Evolutionary conservation across 2,888 invertebrate species (phyloP), one percentile per base, ranked within the genome.

Genomic region (Caenorhabditis imperialis): DNA sequence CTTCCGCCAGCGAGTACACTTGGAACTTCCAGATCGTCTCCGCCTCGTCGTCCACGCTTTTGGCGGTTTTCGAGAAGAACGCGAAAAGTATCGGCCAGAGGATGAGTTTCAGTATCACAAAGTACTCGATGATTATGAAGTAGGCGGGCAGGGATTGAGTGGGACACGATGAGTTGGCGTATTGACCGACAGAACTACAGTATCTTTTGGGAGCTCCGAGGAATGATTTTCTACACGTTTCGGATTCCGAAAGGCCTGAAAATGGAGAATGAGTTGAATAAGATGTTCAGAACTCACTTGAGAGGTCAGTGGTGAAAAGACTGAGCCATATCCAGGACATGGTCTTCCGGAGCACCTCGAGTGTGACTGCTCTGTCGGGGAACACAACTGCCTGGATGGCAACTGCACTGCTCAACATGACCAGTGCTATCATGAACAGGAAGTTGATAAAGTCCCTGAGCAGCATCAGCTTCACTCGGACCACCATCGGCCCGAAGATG

Each of bases 341-440:
- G 6, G 88, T 87, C 42, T 86, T 82, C 40, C 86, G 83, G 6
- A 89, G 71, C 6, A 88, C 79, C 38, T 86, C 85, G 14, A 75
- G 45, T n/a, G 81, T 79, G 6, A 89, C 77, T 0, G 88, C 88
- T 65, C 88, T 88, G 78, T 89, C 89, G 3, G 90, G 90, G 81
- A 89, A 90, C 16, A 90, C 81, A n/a, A 89, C 86, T 1, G 90
- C 89, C 61, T 90, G 89, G 23, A 90, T 85, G 2, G 88, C 84
- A 18, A 88, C 78, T 23, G 81, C 85, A 54, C 79, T 79, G 48
- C 84, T 84, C 30, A 80, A 35, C 78, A 88, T 76, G 1, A 86
- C 77, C 14, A 87, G 60, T 3, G 73, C 67, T 18, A 86, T 79
- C 65, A 87, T 77, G 20, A 86, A 67, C 16, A 88, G 63, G 54